A percentile compares a stretch with the other conserved stretches of the same genome.
phyloP scores from a whole-genome alignment of 2,888 invertebrate genomes.

The Diadegma fenestrale region DNA sequence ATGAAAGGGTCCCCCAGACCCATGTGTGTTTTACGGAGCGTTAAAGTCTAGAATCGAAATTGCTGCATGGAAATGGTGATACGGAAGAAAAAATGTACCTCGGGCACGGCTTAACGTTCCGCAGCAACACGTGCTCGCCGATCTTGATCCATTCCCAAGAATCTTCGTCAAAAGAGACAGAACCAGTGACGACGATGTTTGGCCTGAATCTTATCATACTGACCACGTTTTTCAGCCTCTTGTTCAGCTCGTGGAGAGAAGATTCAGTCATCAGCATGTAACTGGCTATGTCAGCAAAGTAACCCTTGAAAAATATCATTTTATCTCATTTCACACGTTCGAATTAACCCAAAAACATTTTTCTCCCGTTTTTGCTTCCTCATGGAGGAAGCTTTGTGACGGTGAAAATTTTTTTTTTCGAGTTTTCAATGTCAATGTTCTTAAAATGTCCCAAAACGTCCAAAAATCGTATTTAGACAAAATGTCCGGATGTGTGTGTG shows the following conservation, averaged over 20 bases:
- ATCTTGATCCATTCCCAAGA: constrained; percentile 87
- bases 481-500: no score
- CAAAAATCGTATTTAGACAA: no score
- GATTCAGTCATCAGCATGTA: constrained; percentile 86
- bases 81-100: constrained; percentile 82
- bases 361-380: no score
- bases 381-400: no score
- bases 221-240: constrained; percentile 83
- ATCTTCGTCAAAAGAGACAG: constrained; percentile 86
- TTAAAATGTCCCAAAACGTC: no score
- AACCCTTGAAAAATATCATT: constrained; percentile 81
- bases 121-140: constrained; percentile 85
- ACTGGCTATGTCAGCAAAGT: constrained; percentile 86
- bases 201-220: constrained; percentile 86
- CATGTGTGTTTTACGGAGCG: no score
- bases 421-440: no score
- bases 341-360: no score
- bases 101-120: constrained; percentile 86
- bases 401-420: no score
- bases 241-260: constrained; percentile 86
- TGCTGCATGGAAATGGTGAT: background rate
- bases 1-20: no score
- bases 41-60: background rate
- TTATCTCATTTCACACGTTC: no score
- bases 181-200: constrained; percentile 86